Evolutionary conservation across 2,113 vertebrate species (phyloP), one percentile per base, ranked within the genome.

Genomic region (Pogonocichla stellata): DNA sequence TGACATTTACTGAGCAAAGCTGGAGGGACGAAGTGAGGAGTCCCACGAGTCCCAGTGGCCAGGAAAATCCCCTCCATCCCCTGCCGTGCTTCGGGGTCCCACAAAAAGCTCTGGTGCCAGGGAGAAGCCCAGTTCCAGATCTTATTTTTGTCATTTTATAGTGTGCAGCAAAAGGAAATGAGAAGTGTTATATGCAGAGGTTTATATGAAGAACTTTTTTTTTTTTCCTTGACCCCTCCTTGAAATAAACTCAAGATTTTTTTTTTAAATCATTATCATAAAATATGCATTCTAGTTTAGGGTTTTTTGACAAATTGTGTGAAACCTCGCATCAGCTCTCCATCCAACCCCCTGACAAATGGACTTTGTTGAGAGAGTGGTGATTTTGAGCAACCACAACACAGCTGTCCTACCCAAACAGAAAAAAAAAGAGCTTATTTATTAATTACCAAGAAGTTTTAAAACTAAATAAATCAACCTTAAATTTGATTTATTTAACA

Each of bases 41-140:
- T 57, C 81, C 90, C 82, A 64, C 9, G 18, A 75, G 87, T 51
- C 40, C 80, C 70, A 34, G 84, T 8, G 33, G 93, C 57, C 83
- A 72, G 88, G 80, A 92, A 73, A 82, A 74, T 53, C 8, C 7
- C 36, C 85, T 70, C 67, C 86, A 31, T 77, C 58, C 90, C 82
- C 92, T 69, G 93, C 92, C 80, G 22, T 87, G 95, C 85, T 93
- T 90, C 8, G 2, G 92, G 50, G 86, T 79, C 94, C 93, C 64
- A 14, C 61, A 56, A 33, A 43, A 73, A 92, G 93, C 90, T 90
- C 90, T 78, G 95, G 93, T 62, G 88, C 94, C 91, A 72, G 65
- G 75, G 79, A 96, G 92, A 95, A 97, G 95, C 96, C 97, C 47
- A 79, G 61, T 93, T 86, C 97, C 90, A 78, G 88, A 97, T 96